These are phyloP conservation scores for Cybosia mesomella DNA, from an alignment of 2,888 invertebrate genomes.

Conservation along the genomic window DNA sequence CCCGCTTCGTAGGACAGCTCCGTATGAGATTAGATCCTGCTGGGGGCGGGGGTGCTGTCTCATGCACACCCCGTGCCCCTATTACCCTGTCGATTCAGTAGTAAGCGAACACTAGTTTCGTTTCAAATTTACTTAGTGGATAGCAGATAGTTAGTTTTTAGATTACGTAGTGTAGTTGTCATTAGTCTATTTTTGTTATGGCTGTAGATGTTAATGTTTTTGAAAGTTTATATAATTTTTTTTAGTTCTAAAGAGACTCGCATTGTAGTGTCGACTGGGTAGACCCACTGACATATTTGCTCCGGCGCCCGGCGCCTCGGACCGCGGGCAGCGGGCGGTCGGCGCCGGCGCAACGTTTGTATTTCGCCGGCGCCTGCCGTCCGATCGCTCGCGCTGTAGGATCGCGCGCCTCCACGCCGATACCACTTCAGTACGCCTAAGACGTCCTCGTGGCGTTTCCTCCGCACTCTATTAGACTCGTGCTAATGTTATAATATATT, in stretches of 20 bases:
- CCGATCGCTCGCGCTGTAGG: constrained; percentile 31
- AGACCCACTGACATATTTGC: constrained; percentile 60
- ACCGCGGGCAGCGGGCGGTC: constrained; percentile 28
- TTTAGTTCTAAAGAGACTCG: constrained; percentile 78
- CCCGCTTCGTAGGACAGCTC: constrained; percentile 74
- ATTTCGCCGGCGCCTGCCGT: constrained; percentile 12
- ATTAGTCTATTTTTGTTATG: constrained; percentile 86
- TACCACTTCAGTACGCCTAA: constrained; percentile 37
- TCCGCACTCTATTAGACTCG: constrained; percentile 78
- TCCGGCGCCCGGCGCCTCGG: constrained; percentile 42
- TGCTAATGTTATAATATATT: constrained; percentile 85
- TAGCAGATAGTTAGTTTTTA: constrained; percentile 83
- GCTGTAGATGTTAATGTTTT: constrained; percentile 86
- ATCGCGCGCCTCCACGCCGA: constrained; percentile 36
- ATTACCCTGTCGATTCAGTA: constrained; percentile 74
- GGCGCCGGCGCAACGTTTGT: constrained; percentile 26
- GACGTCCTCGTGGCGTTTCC: constrained; percentile 61
- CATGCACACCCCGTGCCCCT: constrained; percentile 45
- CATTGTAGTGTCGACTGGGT: constrained; percentile 70
- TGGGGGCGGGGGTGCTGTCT: constrained; percentile 35
- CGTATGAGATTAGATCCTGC: constrained; percentile 66
- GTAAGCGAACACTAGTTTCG: constrained; percentile 83
- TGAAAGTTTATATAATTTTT: constrained; percentile 81
- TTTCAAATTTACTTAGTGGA: constrained; percentile 81
- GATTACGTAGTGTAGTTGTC: constrained; percentile 84